Percentiles rank a stretch among this genome's conserved stretches.
Conservation (phyloP, 2,888 invertebrate genomes). For the Eudasyphora cyanicolor region DNA sequence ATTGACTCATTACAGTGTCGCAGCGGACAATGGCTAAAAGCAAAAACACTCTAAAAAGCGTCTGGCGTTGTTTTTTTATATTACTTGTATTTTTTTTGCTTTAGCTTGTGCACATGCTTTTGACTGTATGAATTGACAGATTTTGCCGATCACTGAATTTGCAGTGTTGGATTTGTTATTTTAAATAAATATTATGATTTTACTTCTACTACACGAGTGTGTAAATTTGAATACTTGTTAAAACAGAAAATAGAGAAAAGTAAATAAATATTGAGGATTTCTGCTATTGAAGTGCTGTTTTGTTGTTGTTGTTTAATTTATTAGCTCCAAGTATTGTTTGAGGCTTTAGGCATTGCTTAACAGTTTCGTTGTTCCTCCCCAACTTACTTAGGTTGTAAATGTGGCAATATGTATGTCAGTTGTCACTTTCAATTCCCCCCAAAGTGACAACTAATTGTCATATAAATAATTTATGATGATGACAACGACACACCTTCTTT, state of each 20-base stretch:
- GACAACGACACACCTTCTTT: constrained; percentile 37
- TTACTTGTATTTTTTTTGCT: not conserved
- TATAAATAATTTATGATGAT: constrained; percentile 29
- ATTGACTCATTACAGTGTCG: constrained; percentile 53
- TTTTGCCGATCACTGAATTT: not conserved
- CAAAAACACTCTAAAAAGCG: not conserved
- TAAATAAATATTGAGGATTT: not conserved
- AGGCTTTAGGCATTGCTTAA: no score
- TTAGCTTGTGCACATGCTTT: not conserved
- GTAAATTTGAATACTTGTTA: no score
- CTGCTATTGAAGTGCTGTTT: not conserved
- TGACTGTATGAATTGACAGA: not conserved
- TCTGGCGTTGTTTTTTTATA: not conserved
- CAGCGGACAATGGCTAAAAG: not conserved
- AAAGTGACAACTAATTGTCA: constrained; percentile 43
- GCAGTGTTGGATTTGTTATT: not conserved
- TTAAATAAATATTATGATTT: not conserved
- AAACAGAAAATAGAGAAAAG: not conserved
- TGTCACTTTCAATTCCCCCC: not conserved
- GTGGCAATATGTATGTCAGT: not conserved
- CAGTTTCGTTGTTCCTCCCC: not conserved
- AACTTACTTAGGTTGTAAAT: not conserved
- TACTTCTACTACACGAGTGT: not conserved
- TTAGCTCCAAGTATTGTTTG: no score
- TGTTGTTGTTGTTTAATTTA: no score